These are phyloP conservation scores for Kryptolebias ocellatus DNA, from an alignment of 2,797 vertebrate species.

Conservation along the genomic window DNA sequence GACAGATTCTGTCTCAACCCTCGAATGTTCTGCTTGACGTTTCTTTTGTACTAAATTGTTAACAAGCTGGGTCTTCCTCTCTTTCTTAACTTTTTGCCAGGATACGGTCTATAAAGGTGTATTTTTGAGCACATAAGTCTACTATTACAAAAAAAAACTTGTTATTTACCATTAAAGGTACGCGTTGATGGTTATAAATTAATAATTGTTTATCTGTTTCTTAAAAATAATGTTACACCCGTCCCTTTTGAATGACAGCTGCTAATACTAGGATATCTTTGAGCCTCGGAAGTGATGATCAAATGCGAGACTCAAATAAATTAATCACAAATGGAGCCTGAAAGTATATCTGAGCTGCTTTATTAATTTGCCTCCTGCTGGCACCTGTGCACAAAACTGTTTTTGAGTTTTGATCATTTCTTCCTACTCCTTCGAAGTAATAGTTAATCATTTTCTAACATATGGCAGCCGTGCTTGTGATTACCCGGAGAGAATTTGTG, in stretches of 20 bases:
- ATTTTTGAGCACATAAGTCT: no score
- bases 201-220: no score
- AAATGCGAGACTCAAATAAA: background rate
- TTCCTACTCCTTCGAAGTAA: background rate
- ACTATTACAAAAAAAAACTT: no score
- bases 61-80: no score
- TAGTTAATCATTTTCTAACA: background rate
- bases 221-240: no score
- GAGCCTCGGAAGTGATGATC: background rate
- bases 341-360: background rate
- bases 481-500: background rate
- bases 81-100: no score
- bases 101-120: no score
- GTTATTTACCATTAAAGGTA: no score
- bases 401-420: background rate
- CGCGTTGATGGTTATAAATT: no score
- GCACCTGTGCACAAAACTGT: background rate
- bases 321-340: background rate
- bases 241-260: conserved; percentile 2
- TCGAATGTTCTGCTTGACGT: no score
- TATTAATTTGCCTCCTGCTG: background rate
- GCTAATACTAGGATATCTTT: background rate
- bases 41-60: no score
- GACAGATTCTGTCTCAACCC: no score
- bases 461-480: background rate